Evolutionary conservation across 2,888 invertebrate species (phyloP).

Genomic region (Phalera bucephala): DNA sequence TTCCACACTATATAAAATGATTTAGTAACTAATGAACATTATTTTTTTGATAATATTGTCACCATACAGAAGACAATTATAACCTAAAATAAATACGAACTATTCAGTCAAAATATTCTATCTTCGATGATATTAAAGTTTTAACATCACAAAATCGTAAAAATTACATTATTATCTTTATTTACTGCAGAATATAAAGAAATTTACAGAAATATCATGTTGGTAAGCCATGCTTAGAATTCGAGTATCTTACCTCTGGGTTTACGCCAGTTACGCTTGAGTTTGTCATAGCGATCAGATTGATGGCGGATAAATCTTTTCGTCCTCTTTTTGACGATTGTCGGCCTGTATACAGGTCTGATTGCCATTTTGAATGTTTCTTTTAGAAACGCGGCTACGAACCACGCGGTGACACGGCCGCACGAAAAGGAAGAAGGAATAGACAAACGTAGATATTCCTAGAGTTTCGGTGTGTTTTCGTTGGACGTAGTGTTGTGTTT

Average conservation of each 20-base stretch:
- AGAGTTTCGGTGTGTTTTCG: slow-evolving; percentile 58
- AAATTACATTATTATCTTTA: too few species aligned
- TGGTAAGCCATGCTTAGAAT: too few species aligned
- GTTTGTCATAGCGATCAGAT: slow-evolving; percentile 98
- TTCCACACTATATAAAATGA: neutral
- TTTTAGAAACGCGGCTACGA: slow-evolving; percentile 65
- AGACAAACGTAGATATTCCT: slow-evolving; percentile 66
- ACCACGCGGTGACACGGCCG: slow-evolving; percentile 83
- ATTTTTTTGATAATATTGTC: too few species aligned
- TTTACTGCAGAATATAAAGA: too few species aligned
- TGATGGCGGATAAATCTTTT: slow-evolving; percentile 99
- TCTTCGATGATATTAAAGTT: too few species aligned
- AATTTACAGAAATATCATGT: too few species aligned
- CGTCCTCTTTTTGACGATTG: slow-evolving; percentile 97
- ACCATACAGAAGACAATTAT: too few species aligned
- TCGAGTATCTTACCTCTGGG: slow-evolving; percentile 95
- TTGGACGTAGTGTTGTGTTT: slow-evolving; percentile 14
- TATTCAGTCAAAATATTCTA: too few species aligned
- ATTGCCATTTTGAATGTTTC: slow-evolving; percentile 90
- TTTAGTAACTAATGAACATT: neutral
- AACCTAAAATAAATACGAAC: too few species aligned
- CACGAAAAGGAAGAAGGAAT: slow-evolving; percentile 78
- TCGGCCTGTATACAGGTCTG: slow-evolving; percentile 93
- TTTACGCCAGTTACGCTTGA: slow-evolving; percentile 99
- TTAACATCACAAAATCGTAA: too few species aligned